Percentiles rank a stretch among this genome's conserved stretches.
Conservation (phyloP, 2,113 vertebrate genomes). For the Pagrus major region DNA sequence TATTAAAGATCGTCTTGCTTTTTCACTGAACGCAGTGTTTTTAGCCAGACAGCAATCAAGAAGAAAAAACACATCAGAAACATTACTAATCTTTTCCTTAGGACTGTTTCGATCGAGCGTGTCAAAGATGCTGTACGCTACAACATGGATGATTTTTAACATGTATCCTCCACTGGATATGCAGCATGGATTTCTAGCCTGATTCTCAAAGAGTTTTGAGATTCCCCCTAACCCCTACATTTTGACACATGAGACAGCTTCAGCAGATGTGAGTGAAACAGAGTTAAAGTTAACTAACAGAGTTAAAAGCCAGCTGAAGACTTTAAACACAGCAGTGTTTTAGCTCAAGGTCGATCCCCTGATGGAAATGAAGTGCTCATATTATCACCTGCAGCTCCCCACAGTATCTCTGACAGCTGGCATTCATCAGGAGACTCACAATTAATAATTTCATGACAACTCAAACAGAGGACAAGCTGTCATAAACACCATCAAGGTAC, state of each 20-base stretch:
- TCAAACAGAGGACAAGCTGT: slow-evolving; percentile 46
- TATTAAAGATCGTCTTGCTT: no score
- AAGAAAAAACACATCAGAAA: background rate
- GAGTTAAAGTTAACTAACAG: no score
- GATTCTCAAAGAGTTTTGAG: background rate
- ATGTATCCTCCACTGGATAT: no score
- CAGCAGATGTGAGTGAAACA: background rate
- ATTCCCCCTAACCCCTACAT: background rate
- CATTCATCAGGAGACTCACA: slow-evolving; percentile 51
- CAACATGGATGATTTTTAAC: background rate
- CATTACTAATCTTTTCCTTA: background rate
- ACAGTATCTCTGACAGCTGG: slow-evolving; percentile 30
- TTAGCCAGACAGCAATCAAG: no score
- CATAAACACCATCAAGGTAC: slow-evolving; percentile 25
- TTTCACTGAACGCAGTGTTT: no score
- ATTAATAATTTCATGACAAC: slow-evolving; percentile 55
- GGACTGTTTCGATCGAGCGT: background rate
- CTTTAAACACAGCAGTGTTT: slow-evolving; percentile 21
- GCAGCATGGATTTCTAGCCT: background rate
- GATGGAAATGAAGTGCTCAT: background rate
- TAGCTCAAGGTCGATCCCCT: slow-evolving; percentile 41
- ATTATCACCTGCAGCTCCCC: slow-evolving; percentile 16
- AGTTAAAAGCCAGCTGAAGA: background rate
- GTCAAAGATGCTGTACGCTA: background rate
- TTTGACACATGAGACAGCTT: background rate